Conservation (phyloP, 2,888 invertebrate genomes). For the Chrysotoxum bicinctum region DNA sequence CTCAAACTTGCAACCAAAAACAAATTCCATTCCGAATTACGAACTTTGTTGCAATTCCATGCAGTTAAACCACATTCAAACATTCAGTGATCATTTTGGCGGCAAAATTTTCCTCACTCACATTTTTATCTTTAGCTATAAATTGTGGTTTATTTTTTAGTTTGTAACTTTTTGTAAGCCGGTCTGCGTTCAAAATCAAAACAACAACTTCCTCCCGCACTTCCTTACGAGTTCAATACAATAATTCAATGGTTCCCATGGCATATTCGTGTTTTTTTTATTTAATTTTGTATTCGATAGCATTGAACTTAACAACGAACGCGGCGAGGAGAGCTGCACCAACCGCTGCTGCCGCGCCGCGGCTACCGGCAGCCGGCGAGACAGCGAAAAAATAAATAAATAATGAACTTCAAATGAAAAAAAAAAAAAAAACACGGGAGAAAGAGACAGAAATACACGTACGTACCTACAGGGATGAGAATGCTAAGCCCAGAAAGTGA, state of each 20-base stretch:
- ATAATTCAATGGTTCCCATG: slow-evolving; percentile 41
- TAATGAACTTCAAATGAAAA: slow-evolving; percentile 46
- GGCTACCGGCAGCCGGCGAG: background rate
- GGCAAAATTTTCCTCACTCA: slow-evolving; percentile 51
- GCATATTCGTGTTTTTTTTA: slow-evolving; percentile 2
- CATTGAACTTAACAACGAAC: slow-evolving; percentile 55
- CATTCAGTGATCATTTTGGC: slow-evolving; percentile 62
- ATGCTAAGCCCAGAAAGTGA: too few relatives aligned
- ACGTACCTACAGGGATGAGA: too few relatives aligned
- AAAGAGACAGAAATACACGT: background rate
- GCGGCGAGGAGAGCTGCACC: background rate
- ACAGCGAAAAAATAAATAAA: slow-evolving; percentile 24
- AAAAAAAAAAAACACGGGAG: background rate
- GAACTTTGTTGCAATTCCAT: slow-evolving; percentile 29
- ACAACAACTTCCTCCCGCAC: slow-evolving; percentile 67
- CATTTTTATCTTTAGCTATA: slow-evolving; percentile 2
- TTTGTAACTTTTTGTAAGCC: slow-evolving; percentile 1
- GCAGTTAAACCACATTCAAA: slow-evolving; percentile 18
- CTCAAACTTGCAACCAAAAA: background rate
- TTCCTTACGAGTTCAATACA: slow-evolving; percentile 36
- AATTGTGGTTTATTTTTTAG: background rate
- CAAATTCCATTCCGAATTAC: slow-evolving; percentile 28
- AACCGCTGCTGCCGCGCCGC: slow-evolving; percentile 16
- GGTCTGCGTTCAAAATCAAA: slow-evolving; percentile 58
- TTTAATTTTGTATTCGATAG: slow-evolving; percentile 20